These are phyloP conservation scores for Oligia fasciuncula DNA, from an alignment of 2,888 invertebrate species.

Conservation along the genomic window DNA sequence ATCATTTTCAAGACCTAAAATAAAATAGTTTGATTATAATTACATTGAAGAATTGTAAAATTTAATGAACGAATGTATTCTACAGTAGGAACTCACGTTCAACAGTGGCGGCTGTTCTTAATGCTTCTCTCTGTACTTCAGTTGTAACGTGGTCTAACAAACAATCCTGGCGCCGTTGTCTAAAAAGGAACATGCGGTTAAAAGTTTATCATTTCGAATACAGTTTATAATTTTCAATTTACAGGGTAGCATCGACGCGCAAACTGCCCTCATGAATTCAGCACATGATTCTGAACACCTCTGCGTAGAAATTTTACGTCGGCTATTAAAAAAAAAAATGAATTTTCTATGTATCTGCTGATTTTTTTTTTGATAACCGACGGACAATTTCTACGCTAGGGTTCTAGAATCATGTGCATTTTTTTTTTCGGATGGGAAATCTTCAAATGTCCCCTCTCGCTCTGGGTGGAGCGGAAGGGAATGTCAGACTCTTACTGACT, in stretches of 20 bases:
- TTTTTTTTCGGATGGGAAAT: too few relatives aligned
- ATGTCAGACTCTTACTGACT: too few relatives aligned
- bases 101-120: constrained; percentile 16
- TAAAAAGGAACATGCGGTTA: constrained; percentile 45
- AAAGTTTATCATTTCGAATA: not conserved
- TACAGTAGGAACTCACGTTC: constrained; percentile 43
- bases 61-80: not conserved
- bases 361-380: not conserved
- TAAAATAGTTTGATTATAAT: constrained; percentile 48
- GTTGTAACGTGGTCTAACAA: constrained; percentile 34
- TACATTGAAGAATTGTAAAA: constrained; percentile 6
- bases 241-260: not conserved
- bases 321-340: not conserved
- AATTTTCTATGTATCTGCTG: not conserved
- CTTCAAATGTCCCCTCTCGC: too few relatives aligned
- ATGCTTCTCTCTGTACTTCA: constrained; percentile 32
- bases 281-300: not conserved
- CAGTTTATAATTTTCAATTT: not conserved
- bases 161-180: constrained; percentile 65
- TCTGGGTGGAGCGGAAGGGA: too few relatives aligned
- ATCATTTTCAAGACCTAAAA: constrained; percentile 44
- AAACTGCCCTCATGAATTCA: not conserved
- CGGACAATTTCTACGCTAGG: not conserved
- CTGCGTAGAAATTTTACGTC: not conserved
- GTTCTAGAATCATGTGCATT: not conserved